These are phyloP conservation scores for Drusus annulatus DNA, from an alignment of 1,140 invertebrate genomes.

Conservation along the genomic window DNA sequence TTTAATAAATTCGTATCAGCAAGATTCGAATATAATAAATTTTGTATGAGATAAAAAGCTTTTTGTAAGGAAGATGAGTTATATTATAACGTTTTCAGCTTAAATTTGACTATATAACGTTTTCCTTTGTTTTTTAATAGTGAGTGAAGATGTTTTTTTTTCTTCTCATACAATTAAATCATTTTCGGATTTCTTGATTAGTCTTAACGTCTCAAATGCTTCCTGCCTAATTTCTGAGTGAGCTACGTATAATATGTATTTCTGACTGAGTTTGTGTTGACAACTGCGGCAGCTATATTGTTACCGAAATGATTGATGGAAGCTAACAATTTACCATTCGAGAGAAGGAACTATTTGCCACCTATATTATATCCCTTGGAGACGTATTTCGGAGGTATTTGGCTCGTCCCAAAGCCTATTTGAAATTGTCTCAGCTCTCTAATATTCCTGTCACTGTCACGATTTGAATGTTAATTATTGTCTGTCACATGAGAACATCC, in stretches of 20 bases:
- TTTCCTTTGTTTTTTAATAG: no score
- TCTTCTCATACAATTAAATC: no score
- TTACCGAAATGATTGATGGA: constrained; percentile 26
- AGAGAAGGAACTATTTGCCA: neutral
- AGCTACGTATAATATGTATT: neutral
- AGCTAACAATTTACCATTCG: constrained; percentile 20
- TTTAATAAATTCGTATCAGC: no score
- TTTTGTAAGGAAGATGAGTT: no score
- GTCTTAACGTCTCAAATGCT: neutral
- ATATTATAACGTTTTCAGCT: no score
- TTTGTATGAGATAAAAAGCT: no score
- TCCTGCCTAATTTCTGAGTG: neutral
- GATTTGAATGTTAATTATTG: no score
- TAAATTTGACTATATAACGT: no score
- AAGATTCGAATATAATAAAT: no score
- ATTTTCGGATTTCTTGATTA: no score
- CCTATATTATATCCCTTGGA: neutral
- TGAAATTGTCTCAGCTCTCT: constrained; percentile 13
- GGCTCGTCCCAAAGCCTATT: neutral
- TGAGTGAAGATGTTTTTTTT: no score
- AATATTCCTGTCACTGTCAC: constrained; percentile 18
- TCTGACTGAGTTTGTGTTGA: constrained; percentile 9
- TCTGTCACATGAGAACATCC: no score
- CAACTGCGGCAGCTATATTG: constrained; percentile 23
- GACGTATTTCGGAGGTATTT: neutral